phyloP scores from a whole-genome alignment of 2,888 invertebrate genomes.

The Leuctra nigra region DNA sequence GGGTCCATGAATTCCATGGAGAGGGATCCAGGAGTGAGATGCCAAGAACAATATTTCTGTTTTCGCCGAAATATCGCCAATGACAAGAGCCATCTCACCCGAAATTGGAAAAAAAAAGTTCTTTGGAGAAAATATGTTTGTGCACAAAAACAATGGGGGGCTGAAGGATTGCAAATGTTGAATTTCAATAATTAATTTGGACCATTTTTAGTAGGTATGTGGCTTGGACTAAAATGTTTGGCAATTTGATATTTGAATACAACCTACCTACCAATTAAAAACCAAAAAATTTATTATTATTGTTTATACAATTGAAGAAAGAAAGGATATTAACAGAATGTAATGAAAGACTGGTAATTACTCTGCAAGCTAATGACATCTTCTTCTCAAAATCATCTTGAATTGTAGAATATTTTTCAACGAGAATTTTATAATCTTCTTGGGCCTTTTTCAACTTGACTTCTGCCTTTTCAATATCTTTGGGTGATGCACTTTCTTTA shows the following conservation, averaged over 20 bases:
- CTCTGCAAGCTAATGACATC: conserved; percentile 87
- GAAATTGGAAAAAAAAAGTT: too few relatives aligned
- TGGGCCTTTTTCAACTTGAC: conserved; percentile 86
- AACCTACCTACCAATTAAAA: background rate
- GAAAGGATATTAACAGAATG: background rate
- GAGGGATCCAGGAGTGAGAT: too few relatives aligned
- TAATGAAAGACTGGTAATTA: too few relatives aligned
- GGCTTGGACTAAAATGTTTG: background rate
- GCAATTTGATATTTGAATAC: background rate
- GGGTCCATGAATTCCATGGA: too few relatives aligned
- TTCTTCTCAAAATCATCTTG: conserved; percentile 93
- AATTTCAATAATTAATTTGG: too few relatives aligned
- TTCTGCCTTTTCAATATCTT: conserved; percentile 92
- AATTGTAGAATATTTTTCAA: conserved; percentile 87
- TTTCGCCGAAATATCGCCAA: too few relatives aligned
- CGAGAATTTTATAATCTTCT: conserved; percentile 86
- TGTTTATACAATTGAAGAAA: background rate
- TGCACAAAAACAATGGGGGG: too few relatives aligned
- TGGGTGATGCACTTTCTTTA: conserved; percentile 83
- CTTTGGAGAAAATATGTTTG: too few relatives aligned
- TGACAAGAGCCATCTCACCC: too few relatives aligned
- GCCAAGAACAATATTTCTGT: too few relatives aligned
- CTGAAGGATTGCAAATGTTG: too few relatives aligned
- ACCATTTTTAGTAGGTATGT: too few relatives aligned
- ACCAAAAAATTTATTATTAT: background rate